Evolutionary conservation across 2,797 vertebrate species (phyloP).

Genomic region (Brachymystax lenok): DNA sequence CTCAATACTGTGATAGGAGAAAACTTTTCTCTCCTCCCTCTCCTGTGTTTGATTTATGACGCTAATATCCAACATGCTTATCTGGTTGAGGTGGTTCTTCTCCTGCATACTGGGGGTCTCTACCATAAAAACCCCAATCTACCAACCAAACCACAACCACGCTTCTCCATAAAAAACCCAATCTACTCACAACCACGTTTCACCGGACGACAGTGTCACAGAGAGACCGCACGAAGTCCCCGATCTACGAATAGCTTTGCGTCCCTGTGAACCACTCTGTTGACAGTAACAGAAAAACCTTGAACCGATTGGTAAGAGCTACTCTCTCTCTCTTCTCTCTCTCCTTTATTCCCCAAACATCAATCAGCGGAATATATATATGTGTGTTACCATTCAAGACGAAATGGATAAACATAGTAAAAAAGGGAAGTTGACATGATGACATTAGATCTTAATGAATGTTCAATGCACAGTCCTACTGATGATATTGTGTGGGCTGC

Average conservation of each 20-base stretch:
- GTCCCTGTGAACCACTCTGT: neutral
- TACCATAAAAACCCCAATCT: conserved; percentile 71
- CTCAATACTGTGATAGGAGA: too few species aligned
- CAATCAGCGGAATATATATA: conserved; percentile 41
- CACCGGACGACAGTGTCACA: neutral
- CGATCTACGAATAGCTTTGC: neutral
- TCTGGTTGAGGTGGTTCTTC: conserved; percentile 31
- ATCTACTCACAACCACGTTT: neutral
- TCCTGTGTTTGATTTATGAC: conserved; percentile 71
- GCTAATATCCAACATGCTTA: conserved; percentile 70
- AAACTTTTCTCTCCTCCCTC: conserved; percentile 51
- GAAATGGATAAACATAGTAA: conserved; percentile 9
- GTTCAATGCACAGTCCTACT: conserved; percentile 29
- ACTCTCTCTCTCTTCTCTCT: too few species aligned
- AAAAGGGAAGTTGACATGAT: conserved; percentile 19
- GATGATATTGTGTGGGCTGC: conserved; percentile 52
- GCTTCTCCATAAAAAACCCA: conserved; percentile 45
- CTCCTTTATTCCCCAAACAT: conserved; percentile 19
- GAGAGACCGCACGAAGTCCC: neutral
- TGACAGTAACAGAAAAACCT: neutral
- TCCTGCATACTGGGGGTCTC: conserved; percentile 25
- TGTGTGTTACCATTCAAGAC: neutral
- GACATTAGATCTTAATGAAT: neutral
- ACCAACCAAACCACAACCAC: conserved; percentile 48
- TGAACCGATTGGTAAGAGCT: neutral